Evolutionary conservation across 1,140 invertebrate genomes (phyloP), one percentile per base, ranked within the genome.

Genomic region (Drosophila yakuba): DNA sequence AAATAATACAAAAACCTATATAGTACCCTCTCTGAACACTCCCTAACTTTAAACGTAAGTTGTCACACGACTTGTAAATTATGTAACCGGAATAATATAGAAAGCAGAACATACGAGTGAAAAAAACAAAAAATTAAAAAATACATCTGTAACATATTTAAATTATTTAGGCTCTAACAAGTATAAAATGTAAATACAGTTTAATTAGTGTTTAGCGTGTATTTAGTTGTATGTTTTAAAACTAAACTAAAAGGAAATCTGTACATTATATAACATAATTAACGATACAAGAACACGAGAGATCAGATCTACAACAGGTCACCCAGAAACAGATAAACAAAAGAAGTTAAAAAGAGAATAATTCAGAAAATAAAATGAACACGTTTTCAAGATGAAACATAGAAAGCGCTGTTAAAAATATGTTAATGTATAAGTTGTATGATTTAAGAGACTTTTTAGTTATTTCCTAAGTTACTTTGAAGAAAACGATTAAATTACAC

Each of bases 191-290:
- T 89, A 89, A 85, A 89, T 89, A 89, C 84, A 89, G 84, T 89
- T 89, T 89, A 89, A 89, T 90, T 89, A 89, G 84, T 89, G 80
- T 88, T 89, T 88, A 88, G 83, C 84, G 76, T 76, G 84, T 89
- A 89, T 89, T 89, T 89, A 89, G 84, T 90, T 89, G 80, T 89
- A 89, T 89, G 80, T 90, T 89, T 90, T 89, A 90, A 89, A 89
- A 90, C 85, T 89, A 78, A 78, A 78, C 67, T 78, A 78, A 78
- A 78, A 58, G 78, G 59, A 89, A 89, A 45, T 77, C 63, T 88
- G 83, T 88, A 88, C 84, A 88, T 88, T 88, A 88, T 83, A 88
- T 88, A 88, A 88, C 84, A 86, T 60, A 66, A 83, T 64, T 88
- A 83, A 81, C 61, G 54, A 82, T 74, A 78, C 72, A 67, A 62